A percentile compares a stretch with the other conserved stretches of the same genome.
Conservation (phyloP, 2,113 vertebrate genomes). For the Crotophaga sulcirostris region DNA sequence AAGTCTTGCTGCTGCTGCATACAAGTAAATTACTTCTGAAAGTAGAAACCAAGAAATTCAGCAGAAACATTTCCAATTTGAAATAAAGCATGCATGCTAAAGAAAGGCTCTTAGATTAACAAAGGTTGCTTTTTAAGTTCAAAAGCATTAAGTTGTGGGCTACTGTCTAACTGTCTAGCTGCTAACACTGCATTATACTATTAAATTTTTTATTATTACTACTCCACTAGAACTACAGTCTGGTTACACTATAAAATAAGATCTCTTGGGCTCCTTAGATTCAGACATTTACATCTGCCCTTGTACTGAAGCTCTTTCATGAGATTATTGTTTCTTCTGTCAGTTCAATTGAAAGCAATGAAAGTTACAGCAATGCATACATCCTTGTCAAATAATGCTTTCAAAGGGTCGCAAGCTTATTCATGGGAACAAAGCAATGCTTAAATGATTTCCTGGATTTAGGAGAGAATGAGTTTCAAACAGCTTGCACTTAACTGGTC, state of each 20-base stretch:
- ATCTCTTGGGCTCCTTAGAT: not conserved
- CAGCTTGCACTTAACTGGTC: not conserved
- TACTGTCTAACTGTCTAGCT: not conserved
- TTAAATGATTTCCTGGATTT: not conserved
- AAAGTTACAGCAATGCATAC: not conserved
- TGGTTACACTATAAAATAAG: conserved; percentile 20
- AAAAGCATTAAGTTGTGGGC: conserved; percentile 9
- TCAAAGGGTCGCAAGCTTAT: not conserved
- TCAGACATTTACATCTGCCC: not conserved
- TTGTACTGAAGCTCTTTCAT: not conserved
- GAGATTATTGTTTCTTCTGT: conserved; percentile 17
- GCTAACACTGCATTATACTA: not conserved
- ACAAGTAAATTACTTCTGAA: not conserved
- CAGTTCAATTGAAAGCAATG: not conserved
- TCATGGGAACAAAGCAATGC: not conserved
- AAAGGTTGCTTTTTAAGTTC: not conserved
- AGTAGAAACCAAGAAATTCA: not conserved
- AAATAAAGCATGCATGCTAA: not conserved
- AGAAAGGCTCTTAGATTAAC: not conserved
- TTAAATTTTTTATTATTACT: conserved; percentile 17
- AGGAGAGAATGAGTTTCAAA: not conserved
- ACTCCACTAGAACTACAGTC: not conserved
- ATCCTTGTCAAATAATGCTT: not conserved
- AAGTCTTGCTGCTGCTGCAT: not conserved
- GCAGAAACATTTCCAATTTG: not conserved